Base-by-base conservation (phyloP, 2,888 invertebrate species). In the Brachypalpus laphriformis region DNA sequence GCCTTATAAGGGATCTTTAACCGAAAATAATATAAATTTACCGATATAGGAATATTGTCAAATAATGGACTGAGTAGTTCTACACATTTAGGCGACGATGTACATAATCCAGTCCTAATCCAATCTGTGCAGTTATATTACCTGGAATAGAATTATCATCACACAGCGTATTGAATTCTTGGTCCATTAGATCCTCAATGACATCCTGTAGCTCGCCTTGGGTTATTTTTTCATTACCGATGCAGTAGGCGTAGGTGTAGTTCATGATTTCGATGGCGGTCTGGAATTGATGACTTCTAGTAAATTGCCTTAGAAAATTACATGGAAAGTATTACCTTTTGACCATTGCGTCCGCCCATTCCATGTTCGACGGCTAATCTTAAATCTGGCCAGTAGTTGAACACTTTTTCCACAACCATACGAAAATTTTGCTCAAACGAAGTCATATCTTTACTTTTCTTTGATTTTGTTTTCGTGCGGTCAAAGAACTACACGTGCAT, bases 321-420 rank as follows among this genome's bases (percentile, higher is more conserved):
- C 5, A 40, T 8, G 51, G 5, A 37, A 40, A 14, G 11, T 11
- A 11, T 85, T 91, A 95, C 95, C 92, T 95, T 93, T 92, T 94
- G 94, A 49, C 95, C 95, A 87, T 94, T 94, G 18, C 94, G 94
- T 20, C 95, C 95, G 34, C 94, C 95, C 94, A 95, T 94, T 87
- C 94, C 94, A 93, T 96, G 95, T 90, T 96, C 95, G 0, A 96
- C 95, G 34, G 95, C 95, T 28, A 96, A 91, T 88, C 94, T 94
- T 28, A 96, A 90, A 4, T 94, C 95, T 16, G 95, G 94, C 96
- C 96, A 96, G 89, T 95, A 95, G 88, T 94, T 95, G 76, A 96
- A 94, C 56, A 96, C 93, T 88, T 94, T 93, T 89, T 95, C 94
- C 6, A 96, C 94, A 87, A 95, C 92, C 76, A 93, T 92, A 86